Evolutionary conservation across 2,888 invertebrate species (phyloP).

Genomic region (Pseudoips prasinana): DNA sequence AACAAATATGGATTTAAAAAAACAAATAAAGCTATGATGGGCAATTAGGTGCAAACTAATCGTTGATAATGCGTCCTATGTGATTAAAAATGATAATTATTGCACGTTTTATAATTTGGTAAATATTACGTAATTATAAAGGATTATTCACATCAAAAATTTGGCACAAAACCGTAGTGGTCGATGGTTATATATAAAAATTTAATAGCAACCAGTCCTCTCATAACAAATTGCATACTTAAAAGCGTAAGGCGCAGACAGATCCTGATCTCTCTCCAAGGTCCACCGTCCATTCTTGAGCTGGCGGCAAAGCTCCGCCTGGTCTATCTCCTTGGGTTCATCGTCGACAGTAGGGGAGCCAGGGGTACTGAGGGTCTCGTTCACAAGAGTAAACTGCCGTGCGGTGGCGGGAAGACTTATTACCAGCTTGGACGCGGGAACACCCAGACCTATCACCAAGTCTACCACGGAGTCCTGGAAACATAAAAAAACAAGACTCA

Average conservation of each 20-base stretch:
- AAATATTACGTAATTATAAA: no score
- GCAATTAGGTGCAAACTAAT: no score
- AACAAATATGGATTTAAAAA: background rate
- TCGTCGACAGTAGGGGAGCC: conserved; percentile 84
- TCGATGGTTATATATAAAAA: no score
- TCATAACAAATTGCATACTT: no score
- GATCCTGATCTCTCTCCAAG: conserved; percentile 88
- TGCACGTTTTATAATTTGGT: no score
- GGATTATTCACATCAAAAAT: no score
- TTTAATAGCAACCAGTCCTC: no score
- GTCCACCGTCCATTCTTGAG: conserved; percentile 86
- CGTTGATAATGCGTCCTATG: no score
- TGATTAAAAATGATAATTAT: no score
- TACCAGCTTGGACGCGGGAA: conserved; percentile 86
- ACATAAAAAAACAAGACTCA: background rate
- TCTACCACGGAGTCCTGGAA: conserved; percentile 89
- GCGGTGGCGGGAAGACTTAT: conserved; percentile 87
- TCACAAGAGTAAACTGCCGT: conserved; percentile 84
- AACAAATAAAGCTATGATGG: no score
- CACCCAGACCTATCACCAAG: conserved; percentile 86
- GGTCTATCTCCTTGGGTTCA: conserved; percentile 78
- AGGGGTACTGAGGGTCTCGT: conserved; percentile 85
- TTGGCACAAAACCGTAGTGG: no score
- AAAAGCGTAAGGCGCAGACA: conserved; percentile 89
- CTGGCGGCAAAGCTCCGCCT: conserved; percentile 82